These are phyloP conservation scores for Hetaerina titia DNA, from an alignment of 2,888 invertebrate species.

Conservation along the genomic window DNA sequence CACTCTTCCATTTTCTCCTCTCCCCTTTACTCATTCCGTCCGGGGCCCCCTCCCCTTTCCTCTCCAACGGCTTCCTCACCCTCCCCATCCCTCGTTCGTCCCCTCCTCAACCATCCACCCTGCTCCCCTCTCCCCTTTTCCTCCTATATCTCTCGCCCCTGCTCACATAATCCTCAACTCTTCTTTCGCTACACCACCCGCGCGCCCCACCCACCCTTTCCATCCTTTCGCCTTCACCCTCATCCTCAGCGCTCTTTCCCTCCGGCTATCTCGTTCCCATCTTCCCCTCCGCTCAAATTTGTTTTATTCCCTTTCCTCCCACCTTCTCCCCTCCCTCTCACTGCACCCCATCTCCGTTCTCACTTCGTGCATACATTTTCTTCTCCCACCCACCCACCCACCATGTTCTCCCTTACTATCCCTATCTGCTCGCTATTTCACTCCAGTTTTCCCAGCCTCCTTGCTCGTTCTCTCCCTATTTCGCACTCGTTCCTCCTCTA, in stretches of 20 bases:
- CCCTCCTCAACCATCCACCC: background rate
- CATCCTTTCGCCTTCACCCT: background rate
- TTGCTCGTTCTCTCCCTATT: background rate
- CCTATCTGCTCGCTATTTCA: background rate
- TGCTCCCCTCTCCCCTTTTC: background rate
- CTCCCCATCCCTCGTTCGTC: background rate
- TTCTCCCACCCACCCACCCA: background rate
- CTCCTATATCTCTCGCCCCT: background rate
- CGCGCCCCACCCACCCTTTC: background rate
- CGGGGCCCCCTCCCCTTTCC: background rate
- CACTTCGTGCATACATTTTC: background rate
- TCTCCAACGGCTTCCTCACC: background rate
- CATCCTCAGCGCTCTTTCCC: background rate
- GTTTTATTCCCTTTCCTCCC: background rate
- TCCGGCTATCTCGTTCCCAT: background rate
- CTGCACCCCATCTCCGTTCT: background rate
- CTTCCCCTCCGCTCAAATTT: background rate
- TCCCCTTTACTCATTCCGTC: background rate
- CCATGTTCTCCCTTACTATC: background rate
- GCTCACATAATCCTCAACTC: slow-evolving; percentile 26
- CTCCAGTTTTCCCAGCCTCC: background rate
- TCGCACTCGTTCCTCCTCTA: background rate
- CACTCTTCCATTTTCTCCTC: background rate
- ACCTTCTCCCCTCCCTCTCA: background rate
- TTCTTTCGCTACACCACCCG: slow-evolving; percentile 30